phyloP scores from a whole-genome alignment of 2,797 vertebrate genomes.

The Smutsia gigantea region DNA sequence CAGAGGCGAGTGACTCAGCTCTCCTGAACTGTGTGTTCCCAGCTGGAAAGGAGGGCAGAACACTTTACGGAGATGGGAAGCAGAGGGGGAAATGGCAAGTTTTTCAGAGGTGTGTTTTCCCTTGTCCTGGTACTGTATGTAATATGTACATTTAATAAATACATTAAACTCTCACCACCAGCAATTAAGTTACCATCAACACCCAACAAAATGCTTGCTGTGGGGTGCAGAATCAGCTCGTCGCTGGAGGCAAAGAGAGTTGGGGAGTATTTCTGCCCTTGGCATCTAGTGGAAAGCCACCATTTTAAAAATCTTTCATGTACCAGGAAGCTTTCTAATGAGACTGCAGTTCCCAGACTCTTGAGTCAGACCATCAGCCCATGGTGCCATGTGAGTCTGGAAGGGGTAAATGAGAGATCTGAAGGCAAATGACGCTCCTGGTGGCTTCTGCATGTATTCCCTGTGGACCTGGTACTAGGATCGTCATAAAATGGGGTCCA shows the following conservation, averaged over 20 bases:
- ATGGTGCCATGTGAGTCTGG: background rate
- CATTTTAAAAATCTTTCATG: fast-evolving
- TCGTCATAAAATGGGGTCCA: background rate
- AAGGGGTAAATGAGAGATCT: background rate
- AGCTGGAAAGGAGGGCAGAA: slow-evolving; percentile 12
- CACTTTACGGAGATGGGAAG: background rate
- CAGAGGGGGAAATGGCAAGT: background rate
- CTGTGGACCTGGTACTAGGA: background rate
- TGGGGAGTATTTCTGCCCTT: fast-evolving
- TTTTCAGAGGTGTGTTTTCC: background rate
- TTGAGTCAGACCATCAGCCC: background rate
- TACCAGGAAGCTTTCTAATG: background rate
- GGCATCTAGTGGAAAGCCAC: background rate
- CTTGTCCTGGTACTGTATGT: background rate
- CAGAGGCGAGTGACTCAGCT: slow-evolving; percentile 78
- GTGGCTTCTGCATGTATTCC: background rate
- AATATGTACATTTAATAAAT: background rate
- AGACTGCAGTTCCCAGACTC: background rate
- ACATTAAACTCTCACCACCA: slow-evolving; percentile 53
- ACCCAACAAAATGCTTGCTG: background rate
- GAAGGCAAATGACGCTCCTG: background rate
- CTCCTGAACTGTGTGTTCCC: slow-evolving; percentile 39
- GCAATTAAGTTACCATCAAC: background rate
- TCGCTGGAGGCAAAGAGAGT: background rate
- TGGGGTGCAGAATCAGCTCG: background rate